Evolutionary conservation across 2,888 invertebrate species (phyloP).

Genomic region (Cetonia aurata): DNA sequence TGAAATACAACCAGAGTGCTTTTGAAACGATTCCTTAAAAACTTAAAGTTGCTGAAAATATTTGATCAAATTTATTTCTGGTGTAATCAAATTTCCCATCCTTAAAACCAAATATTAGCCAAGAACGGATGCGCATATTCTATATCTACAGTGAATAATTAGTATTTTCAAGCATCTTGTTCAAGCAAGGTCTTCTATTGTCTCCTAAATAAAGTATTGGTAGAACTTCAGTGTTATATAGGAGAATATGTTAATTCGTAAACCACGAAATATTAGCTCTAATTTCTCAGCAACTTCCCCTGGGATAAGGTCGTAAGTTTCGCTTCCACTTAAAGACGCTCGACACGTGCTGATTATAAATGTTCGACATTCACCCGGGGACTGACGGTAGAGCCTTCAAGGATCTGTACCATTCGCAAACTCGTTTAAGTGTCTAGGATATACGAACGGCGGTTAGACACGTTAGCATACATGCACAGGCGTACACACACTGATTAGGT

Average conservation of each 20-base stretch:
- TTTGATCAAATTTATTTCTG: too few relatives aligned
- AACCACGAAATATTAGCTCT: conserved; percentile 15
- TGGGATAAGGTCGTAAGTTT: conserved; percentile 7
- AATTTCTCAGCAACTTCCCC: conserved; percentile 11
- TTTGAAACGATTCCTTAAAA: too few relatives aligned
- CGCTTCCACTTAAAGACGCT: conserved; percentile 1
- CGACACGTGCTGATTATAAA: conserved; percentile 13
- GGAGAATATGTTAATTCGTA: not conserved
- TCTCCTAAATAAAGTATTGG: too few relatives aligned
- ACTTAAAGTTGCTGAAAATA: too few relatives aligned
- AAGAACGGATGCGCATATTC: too few relatives aligned
- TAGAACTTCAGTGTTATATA: too few relatives aligned
- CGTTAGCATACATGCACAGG: not conserved
- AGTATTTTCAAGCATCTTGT: too few relatives aligned
- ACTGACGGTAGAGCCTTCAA: not conserved
- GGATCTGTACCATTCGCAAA: not conserved
- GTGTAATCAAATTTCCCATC: too few relatives aligned
- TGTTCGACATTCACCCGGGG: not conserved
- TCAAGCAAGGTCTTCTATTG: too few relatives aligned
- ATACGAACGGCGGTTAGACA: not conserved
- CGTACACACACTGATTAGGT: conserved; percentile 11
- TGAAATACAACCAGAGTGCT: too few relatives aligned
- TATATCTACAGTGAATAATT: too few relatives aligned
- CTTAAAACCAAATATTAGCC: too few relatives aligned
- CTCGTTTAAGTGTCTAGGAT: not conserved